Conservation (phyloP, 2,888 invertebrate species). For the Drosophila infuscata region DNA sequence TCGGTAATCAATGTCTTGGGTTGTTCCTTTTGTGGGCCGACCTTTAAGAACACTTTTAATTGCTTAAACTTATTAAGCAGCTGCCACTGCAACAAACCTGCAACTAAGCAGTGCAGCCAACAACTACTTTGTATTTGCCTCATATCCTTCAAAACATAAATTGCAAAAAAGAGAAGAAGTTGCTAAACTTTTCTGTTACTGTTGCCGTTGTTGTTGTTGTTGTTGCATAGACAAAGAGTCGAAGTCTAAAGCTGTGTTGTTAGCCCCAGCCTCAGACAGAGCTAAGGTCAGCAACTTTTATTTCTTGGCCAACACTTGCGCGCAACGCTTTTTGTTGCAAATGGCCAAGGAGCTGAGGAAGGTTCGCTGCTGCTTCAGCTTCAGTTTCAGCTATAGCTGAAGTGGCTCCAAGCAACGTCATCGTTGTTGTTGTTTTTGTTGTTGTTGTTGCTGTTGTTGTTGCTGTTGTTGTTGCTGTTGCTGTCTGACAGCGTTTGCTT, state of each 20-base stretch:
- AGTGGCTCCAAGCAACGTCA: slow-evolving; percentile 59
- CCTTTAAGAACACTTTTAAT: slow-evolving; percentile 75
- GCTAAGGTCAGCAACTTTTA: slow-evolving; percentile 80
- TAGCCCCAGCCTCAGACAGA: slow-evolving; percentile 29
- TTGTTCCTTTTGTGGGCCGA: slow-evolving; percentile 33
- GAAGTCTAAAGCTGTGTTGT: slow-evolving; percentile 34
- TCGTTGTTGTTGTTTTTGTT: slow-evolving; percentile 21
- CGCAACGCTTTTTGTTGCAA: slow-evolving; percentile 63
- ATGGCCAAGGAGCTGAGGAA: slow-evolving; percentile 48
- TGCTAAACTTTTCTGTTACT: slow-evolving; percentile 57
- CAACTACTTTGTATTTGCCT: slow-evolving; percentile 66
- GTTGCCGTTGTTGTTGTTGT: slow-evolving; percentile 24
- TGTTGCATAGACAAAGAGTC: slow-evolving; percentile 74
- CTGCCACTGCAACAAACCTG: slow-evolving; percentile 66
- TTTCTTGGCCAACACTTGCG: slow-evolving; percentile 81
- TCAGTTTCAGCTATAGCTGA: slow-evolving; percentile 33
- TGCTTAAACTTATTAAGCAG: slow-evolving; percentile 78
- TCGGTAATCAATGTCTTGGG: slow-evolving; percentile 72
- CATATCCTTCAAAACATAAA: slow-evolving; percentile 59
- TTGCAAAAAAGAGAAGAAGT: slow-evolving; percentile 33
- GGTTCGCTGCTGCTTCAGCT: slow-evolving; percentile 13
- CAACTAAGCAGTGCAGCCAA: slow-evolving; percentile 38
- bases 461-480: slow-evolving; percentile 20
- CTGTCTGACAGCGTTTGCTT: slow-evolving; percentile 72
- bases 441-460: slow-evolving; percentile 8